These are phyloP conservation scores for Brachionus calyciflorus DNA, from an alignment of 1,140 invertebrate species.

Conservation along the genomic window DNA sequence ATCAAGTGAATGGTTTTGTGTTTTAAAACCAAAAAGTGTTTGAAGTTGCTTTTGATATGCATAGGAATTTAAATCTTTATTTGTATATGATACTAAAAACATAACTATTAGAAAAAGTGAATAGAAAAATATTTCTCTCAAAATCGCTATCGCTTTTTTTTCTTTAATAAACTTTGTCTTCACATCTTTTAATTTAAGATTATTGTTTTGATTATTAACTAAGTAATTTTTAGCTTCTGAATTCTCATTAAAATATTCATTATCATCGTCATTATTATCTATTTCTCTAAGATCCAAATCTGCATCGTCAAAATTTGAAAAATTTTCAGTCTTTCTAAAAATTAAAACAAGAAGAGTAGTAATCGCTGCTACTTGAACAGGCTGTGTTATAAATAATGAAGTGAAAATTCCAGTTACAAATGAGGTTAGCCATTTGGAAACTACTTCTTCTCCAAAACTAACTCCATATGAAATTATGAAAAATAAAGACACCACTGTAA, in stretches of 20 bases:
- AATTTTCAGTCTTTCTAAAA: slow-evolving; percentile 16
- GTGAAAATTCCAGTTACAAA: slow-evolving; percentile 64
- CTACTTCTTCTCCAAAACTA: slow-evolving; percentile 64
- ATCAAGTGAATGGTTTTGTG: too few relatives aligned
- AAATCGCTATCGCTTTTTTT: too few relatives aligned
- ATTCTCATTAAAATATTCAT: background rate
- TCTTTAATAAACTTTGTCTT: slow-evolving; percentile 18
- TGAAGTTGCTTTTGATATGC: too few relatives aligned
- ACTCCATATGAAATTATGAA: slow-evolving; percentile 65
- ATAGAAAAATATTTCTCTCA: too few relatives aligned
- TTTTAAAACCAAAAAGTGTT: too few relatives aligned
- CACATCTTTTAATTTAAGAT: background rate
- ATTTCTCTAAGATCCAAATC: background rate
- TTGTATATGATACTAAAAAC: too few relatives aligned
- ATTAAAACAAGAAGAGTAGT: slow-evolving; percentile 2
- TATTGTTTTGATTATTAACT: background rate
- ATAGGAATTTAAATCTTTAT: too few relatives aligned
- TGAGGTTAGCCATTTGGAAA: slow-evolving; percentile 65
- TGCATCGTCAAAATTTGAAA: slow-evolving; percentile 29
- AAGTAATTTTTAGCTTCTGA: background rate
- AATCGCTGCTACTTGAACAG: slow-evolving; percentile 61
- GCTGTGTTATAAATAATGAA: slow-evolving; percentile 65
- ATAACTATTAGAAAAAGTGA: too few relatives aligned
- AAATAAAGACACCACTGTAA: slow-evolving; percentile 60
- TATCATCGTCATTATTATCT: slow-evolving; percentile 8